Conservation (phyloP, 2,797 vertebrate genomes). For the Tadarida brasiliensis region DNA sequence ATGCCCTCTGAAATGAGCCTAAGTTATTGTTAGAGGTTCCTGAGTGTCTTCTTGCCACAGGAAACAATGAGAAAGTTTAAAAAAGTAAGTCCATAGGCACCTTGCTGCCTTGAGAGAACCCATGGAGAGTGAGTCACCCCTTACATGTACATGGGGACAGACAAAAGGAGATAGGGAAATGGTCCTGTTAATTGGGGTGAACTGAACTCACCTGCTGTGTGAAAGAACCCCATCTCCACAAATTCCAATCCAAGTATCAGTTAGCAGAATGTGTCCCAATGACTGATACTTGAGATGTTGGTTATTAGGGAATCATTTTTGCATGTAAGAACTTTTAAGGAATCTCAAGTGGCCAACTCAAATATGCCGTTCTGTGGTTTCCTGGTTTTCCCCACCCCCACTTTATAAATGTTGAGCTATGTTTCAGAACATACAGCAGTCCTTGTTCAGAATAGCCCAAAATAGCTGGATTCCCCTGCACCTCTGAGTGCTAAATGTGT, state of each 20-base stretch:
- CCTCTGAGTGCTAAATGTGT: constrained; percentile 85
- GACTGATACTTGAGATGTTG: background rate
- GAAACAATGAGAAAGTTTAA: constrained; percentile 13
- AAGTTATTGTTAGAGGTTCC: constrained; percentile 18
- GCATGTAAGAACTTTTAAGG: constrained; percentile 27
- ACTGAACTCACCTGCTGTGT: background rate
- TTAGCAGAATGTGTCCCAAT: background rate
- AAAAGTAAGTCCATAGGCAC: background rate
- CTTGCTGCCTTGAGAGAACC: background rate
- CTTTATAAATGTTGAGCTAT: constrained; percentile 80
- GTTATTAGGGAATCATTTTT: constrained; percentile 48
- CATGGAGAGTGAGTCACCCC: background rate
- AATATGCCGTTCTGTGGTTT: constrained; percentile 73
- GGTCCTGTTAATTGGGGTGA: background rate
- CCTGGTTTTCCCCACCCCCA: background rate
- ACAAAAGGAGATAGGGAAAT: background rate
- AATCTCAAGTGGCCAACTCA: constrained; percentile 71
- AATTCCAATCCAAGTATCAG: background rate
- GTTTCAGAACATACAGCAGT: constrained; percentile 85
- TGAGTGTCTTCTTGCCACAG: background rate
- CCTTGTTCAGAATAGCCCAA: constrained; percentile 83
- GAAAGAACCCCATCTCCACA: background rate
- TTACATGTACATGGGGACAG: background rate
- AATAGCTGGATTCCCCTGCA: constrained; percentile 84
- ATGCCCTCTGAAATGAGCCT: constrained; percentile 44